Evolutionary conservation across 2,888 invertebrate species (phyloP), one percentile per base, ranked within the genome.

Genomic region (Marronus borbonicus): DNA sequence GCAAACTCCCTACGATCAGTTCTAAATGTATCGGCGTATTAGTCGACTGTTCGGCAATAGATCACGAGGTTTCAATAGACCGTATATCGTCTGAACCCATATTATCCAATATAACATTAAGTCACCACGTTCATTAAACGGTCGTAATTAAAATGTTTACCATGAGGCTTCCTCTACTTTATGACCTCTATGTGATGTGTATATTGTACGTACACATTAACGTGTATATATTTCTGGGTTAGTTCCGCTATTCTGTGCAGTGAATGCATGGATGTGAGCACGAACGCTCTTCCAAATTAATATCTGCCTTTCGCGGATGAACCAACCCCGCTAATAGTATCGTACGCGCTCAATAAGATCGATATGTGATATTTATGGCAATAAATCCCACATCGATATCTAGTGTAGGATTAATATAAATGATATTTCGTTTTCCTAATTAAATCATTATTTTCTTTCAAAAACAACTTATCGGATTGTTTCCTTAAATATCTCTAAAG

Each of bases 131-230:
- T 44, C 17, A 55, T 55, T 20, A n/a, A 55, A 8, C n/a, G 20
- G 5, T 7, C 20, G n/a, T n/a, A 55, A 55, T 55, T 55, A 55
- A 55, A 55, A 55, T 55, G 20, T 55, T 55, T 55, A n/a, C 55
- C 55, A 55, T 55, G 7, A 55, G 55, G 55, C 55, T 55, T 55
- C 20, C 55, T 7, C 14, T 55, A 17, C n/a, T 55, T 55, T 55
- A n/a, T n/a, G 55, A 55, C 52, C 52, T 52, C n/a, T 52, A n/a
- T n/a, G 14, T 8, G 52, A 52, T 52, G n/a, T n/a, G n/a, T 14
- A 52, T 52, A 52, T 55, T 55, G 55, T 55, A 12, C 20, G 55
- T n/a, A 55, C 14, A n/a, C 14, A 8, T n/a, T 1, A 7, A 55
- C n/a, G 14, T n/a, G n/a, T 55, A 17, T n/a, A 0, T 55, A 55